Evolutionary conservation across 2,113 vertebrate genomes (phyloP).

Genomic region (Solea solea): DNA sequence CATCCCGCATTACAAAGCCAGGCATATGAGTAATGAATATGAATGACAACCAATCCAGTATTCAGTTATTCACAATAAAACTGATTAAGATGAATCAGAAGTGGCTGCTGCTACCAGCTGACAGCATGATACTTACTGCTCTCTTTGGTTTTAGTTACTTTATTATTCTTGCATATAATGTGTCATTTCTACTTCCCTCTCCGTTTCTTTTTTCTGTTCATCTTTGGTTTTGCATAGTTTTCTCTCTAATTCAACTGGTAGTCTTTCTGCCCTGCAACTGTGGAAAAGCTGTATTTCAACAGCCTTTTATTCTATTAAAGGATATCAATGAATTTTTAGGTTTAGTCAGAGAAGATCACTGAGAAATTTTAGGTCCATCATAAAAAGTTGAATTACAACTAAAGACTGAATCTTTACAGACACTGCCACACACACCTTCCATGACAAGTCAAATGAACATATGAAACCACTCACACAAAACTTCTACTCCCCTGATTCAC

Average conservation of each 20-base stretch:
- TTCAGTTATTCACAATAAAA: conserved; percentile 52
- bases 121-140: conserved; percentile 22
- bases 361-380: too few relatives aligned
- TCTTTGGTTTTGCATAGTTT: not conserved
- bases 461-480: conserved; percentile 23
- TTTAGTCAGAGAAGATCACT: too few relatives aligned
- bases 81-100: conserved; percentile 43
- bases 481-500: too few relatives aligned
- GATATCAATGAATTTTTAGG: too few relatives aligned
- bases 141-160: not conserved
- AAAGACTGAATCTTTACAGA: too few relatives aligned
- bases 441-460: conserved; percentile 26
- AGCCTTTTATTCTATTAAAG: not conserved
- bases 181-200: not conserved
- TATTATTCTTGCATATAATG: conserved; percentile 7
- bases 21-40: conserved; percentile 13
- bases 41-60: conserved; percentile 28
- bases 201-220: not conserved
- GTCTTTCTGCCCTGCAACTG: not conserved
- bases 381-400: too few relatives aligned
- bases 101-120: conserved; percentile 18
- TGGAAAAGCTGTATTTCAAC: not conserved
- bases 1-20: conserved; percentile 22
- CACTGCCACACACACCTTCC: too few relatives aligned
- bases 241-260: not conserved